A percentile compares a stretch with the other conserved stretches of the same genome.
Evolutionary conservation across 1,140 invertebrate species (phyloP).

Genomic region (Ceratitis capitata): DNA sequence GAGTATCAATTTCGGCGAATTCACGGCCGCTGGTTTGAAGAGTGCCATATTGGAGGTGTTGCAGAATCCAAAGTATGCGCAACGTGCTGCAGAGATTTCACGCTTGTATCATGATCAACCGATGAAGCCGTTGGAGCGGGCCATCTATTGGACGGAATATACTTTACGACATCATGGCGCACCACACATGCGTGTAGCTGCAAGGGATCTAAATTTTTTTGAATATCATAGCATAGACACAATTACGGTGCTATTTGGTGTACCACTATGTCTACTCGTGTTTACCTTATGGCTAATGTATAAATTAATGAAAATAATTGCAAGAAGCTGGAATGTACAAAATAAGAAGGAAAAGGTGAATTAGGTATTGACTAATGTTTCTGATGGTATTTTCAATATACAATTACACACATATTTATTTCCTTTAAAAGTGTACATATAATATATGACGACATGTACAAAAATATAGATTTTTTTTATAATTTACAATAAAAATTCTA

Average conservation of each 20-base stretch:
- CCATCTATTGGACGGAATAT: constrained; percentile 78
- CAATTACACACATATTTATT: too few species aligned
- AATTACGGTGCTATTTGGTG: constrained; percentile 20
- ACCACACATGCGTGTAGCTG: constrained; percentile 49
- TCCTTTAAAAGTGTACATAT: too few species aligned
- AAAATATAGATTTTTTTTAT: too few species aligned
- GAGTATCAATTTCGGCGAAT: constrained; percentile 41
- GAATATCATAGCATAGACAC: constrained; percentile 70
- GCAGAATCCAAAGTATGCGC: constrained; percentile 45
- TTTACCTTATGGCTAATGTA: too few species aligned
- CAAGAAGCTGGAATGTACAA: too few species aligned
- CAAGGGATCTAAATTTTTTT: constrained; percentile 49
- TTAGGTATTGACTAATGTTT: too few species aligned
- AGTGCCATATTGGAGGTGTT: constrained; percentile 53
- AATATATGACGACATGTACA: too few species aligned
- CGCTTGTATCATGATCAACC: constrained; percentile 69
- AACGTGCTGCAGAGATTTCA: constrained; percentile 48
- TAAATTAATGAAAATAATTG: too few species aligned
- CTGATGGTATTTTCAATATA: too few species aligned
- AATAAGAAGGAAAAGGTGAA: too few species aligned
- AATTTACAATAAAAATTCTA: too few species aligned
- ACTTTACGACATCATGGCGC: constrained; percentile 69
- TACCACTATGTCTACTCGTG: too few species aligned
- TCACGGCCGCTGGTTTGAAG: constrained; percentile 59
- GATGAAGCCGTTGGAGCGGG: constrained; percentile 71